Evolutionary conservation across 2,113 vertebrate genomes (phyloP).

Genomic region (Pholis gunnellus): DNA sequence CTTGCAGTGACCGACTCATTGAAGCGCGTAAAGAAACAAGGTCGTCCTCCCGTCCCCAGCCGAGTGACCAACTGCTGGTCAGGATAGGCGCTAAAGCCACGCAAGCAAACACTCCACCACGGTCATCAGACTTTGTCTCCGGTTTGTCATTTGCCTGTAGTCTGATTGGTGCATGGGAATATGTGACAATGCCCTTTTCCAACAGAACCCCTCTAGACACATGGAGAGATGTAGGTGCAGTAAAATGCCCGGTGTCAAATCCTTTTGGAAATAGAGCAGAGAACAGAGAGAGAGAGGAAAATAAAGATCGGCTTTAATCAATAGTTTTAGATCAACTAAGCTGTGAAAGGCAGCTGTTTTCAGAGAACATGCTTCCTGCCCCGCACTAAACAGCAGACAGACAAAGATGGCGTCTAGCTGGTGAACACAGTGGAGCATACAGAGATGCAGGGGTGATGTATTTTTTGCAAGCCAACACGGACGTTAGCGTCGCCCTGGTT

Average conservation of each 20-base stretch:
- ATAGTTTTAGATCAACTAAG: not conserved
- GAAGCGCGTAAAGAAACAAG: not conserved
- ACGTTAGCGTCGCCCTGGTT: no score
- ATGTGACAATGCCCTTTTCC: no score
- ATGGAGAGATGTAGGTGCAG: no score
- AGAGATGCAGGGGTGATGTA: no score
- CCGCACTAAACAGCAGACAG: not conserved
- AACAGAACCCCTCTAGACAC: no score
- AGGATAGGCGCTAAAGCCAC: no score
- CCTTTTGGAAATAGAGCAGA: not conserved
- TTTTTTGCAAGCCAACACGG: no score
- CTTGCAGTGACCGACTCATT: not conserved
- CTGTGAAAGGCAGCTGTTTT: not conserved
- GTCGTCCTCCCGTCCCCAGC: not conserved
- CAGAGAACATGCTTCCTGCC: not conserved
- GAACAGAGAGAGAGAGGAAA: not conserved
- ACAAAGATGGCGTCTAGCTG: not conserved
- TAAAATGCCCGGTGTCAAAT: not conserved
- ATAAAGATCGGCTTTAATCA: not conserved
- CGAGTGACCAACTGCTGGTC: no score
- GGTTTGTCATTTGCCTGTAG: not conserved
- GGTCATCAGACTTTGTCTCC: not conserved
- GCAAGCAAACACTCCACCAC: not conserved
- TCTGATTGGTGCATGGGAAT: not conserved
- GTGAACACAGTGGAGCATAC: not conserved